Evolutionary conservation across 2,888 invertebrate genomes (phyloP).

Genomic region (Drosophila rubida): DNA sequence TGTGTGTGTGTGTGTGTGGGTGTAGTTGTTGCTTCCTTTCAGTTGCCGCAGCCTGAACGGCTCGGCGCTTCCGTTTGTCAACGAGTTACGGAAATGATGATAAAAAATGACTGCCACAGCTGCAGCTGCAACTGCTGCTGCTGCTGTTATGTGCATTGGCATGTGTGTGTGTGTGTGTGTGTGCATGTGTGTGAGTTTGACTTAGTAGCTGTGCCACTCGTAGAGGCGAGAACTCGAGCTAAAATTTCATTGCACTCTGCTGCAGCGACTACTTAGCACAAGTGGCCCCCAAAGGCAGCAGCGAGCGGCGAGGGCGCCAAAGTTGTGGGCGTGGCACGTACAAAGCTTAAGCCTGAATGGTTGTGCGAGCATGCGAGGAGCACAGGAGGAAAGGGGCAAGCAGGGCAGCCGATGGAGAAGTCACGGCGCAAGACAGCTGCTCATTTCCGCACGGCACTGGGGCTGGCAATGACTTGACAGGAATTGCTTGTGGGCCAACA

Average conservation of each 20-base stretch:
- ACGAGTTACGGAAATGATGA: slow-evolving; percentile 82
- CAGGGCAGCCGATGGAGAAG: slow-evolving; percentile 48
- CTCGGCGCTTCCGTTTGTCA: slow-evolving; percentile 81
- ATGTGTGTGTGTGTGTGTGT: slow-evolving; percentile 25
- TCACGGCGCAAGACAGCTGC: slow-evolving; percentile 75
- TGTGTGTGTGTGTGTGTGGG: slow-evolving; percentile 16
- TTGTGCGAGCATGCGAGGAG: neutral
- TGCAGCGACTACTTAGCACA: slow-evolving; percentile 78
- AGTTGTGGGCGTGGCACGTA: slow-evolving; percentile 27
- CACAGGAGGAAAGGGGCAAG: neutral
- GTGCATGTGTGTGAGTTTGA: slow-evolving; percentile 51
- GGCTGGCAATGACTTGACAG: slow-evolving; percentile 73
- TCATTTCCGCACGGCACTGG: slow-evolving; percentile 71
- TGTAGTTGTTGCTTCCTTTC: slow-evolving; percentile 24
- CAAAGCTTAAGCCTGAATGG: slow-evolving; percentile 60
- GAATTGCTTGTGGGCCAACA: slow-evolving; percentile 32
- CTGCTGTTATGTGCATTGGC: slow-evolving; percentile 50
- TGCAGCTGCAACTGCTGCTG: slow-evolving; percentile 55
- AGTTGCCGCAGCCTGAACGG: slow-evolving; percentile 62
- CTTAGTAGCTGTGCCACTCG: slow-evolving; percentile 69
- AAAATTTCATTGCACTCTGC: slow-evolving; percentile 79
- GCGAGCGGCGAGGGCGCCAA: neutral
- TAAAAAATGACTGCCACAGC: slow-evolving; percentile 76
- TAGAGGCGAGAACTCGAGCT: slow-evolving; percentile 52
- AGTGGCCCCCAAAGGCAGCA: slow-evolving; percentile 71